Base-by-base conservation (phyloP, 1,140 invertebrate genomes). In the Zaprionus davidi region DNA sequence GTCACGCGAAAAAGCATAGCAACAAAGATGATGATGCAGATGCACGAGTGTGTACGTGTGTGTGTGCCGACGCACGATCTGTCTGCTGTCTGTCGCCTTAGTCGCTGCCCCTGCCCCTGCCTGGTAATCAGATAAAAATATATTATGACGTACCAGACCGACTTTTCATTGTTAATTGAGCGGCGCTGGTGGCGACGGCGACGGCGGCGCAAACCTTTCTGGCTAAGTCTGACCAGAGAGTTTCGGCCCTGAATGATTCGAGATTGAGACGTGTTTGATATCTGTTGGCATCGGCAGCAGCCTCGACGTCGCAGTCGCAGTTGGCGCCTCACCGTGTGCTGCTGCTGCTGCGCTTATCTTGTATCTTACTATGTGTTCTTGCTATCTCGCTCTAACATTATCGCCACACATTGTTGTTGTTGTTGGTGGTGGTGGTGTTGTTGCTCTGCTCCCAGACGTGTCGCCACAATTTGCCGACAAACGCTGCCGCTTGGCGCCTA, bases 401-500 rank as follows among this genome's bases (percentile, higher is more conserved):
- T 74, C 65, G 49, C 36, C 44, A 46, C 49, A 63, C n/a, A 58
- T 63, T 79, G 76, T 75, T 63, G 57, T 28, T 76, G 60, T 66
- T 76, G 24, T 38, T 31, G 28, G 6, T 31, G 28, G 7, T 44
- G 53, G 34, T 67, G 51, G 17, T 66, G 74, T 68, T 77, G 76
- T 64, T 82, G 88, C 81, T 90, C 83, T 57, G 82, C 82, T 84
- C 76, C 76, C 88, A 91, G 88, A 91, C 88, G 88, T 91, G 88
- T 91, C 88, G 88, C 88, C 88, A 87, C 88, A 91, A 91, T 91
- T 91, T 91, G 79, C 88, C 85, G 86, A 81, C 86, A 90, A 88
- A 81, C 79, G 81, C 69, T 76, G 76, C 17, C 55, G 83, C 70
- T 88, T 88, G 85, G 85, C 85, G 85, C 85, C 85, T 88, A 76